These are phyloP conservation scores for Macquaria australasica DNA, from an alignment of 2,113 vertebrate species.

Conservation along the genomic window DNA sequence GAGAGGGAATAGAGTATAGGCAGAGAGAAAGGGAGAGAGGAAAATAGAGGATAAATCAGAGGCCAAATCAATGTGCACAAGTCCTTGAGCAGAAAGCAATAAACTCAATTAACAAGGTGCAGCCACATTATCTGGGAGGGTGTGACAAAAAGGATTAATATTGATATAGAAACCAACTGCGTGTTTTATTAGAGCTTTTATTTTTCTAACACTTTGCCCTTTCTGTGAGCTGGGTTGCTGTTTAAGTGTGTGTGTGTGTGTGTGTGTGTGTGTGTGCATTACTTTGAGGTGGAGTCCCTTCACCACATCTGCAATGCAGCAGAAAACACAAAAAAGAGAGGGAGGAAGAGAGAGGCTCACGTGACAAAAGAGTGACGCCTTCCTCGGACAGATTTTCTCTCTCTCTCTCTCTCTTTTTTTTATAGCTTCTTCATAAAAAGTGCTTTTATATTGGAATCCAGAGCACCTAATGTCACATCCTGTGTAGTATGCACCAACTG, in stretches of 20 bases:
- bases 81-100: slow-evolving; percentile 78
- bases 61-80: slow-evolving; percentile 71
- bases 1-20: slow-evolving; percentile 12
- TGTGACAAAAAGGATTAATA: slow-evolving; percentile 49
- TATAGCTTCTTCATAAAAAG: slow-evolving; percentile 14
- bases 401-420: slow-evolving; percentile 12
- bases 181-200: slow-evolving; percentile 67
- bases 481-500: not conserved
- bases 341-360: slow-evolving; percentile 66
- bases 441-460: slow-evolving; percentile 30
- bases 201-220: slow-evolving; percentile 67
- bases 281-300: slow-evolving; percentile 83
- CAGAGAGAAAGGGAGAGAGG: slow-evolving; percentile 31
- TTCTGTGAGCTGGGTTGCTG: slow-evolving; percentile 48
- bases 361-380: slow-evolving; percentile 73
- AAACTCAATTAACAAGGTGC: slow-evolving; percentile 79
- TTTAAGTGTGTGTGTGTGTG: slow-evolving; percentile 43
- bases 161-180: slow-evolving; percentile 62
- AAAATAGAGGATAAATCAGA: slow-evolving; percentile 60
- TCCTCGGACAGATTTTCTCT: slow-evolving; percentile 49
- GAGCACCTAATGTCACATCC: slow-evolving; percentile 18
- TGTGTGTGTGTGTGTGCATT: slow-evolving; percentile 54
- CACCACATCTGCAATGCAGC: slow-evolving; percentile 88
- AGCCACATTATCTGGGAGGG: slow-evolving; percentile 64
- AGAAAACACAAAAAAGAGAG: slow-evolving; percentile 79